Evolutionary conservation across 2,113 vertebrate species (phyloP).

Genomic region (Lophius piscatorius): DNA sequence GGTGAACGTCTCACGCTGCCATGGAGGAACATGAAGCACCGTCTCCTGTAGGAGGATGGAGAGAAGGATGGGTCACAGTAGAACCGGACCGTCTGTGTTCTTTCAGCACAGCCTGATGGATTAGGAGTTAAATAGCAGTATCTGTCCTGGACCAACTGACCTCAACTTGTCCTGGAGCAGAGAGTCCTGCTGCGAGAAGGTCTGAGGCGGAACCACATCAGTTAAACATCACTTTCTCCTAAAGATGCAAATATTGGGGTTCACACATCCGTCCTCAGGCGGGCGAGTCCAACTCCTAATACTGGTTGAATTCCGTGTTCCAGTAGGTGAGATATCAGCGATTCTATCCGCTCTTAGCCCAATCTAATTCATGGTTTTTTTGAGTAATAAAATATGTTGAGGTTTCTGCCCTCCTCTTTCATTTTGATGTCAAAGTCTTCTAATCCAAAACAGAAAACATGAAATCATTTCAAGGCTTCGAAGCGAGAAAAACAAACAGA

Average conservation of each 20-base stretch:
- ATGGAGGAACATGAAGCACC: conserved; percentile 51
- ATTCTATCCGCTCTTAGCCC: neutral
- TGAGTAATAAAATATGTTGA: conserved; percentile 2
- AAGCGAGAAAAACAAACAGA: too few species aligned
- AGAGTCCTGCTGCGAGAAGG: conserved; percentile 33
- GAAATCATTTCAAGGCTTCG: too few species aligned
- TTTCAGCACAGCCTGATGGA: conserved; percentile 67
- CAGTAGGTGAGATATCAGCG: neutral
- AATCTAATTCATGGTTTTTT: neutral
- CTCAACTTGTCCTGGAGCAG: conserved; percentile 45
- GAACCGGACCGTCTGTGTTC: conserved; percentile 55
- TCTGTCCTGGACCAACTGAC: conserved; percentile 64
- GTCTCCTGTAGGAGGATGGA: conserved; percentile 54
- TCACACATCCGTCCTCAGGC: neutral
- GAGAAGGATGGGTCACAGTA: conserved; percentile 54
- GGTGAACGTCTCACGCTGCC: too few species aligned
- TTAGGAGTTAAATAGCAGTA: conserved; percentile 64
- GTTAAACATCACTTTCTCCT: conserved; percentile 11
- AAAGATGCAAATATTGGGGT: conserved; percentile 1
- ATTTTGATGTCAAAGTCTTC: too few species aligned
- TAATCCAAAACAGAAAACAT: too few species aligned
- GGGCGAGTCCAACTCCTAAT: neutral
- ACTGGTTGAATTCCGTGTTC: neutral
- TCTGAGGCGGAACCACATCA: conserved; percentile 50
- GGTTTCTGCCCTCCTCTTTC: too few species aligned